These are phyloP conservation scores for Leptinotarsa haldemani DNA, from an alignment of 2,888 invertebrate species.

Conservation along the genomic window DNA sequence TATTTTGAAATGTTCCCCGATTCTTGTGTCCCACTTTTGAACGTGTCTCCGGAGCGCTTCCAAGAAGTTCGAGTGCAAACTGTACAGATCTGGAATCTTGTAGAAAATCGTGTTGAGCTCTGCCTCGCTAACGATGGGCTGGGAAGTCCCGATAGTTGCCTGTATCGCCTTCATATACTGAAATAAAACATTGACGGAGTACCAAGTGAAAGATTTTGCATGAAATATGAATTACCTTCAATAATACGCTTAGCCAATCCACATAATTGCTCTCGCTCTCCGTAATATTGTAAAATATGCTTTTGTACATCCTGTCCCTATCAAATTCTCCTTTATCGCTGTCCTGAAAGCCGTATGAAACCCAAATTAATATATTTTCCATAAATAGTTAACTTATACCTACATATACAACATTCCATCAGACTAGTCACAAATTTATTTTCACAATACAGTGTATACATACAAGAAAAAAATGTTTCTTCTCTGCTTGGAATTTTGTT, in stretches of 20 bases:
- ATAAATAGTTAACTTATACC: too few species aligned
- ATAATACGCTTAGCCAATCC: constrained; percentile 88
- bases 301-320: constrained; percentile 88
- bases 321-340: constrained; percentile 74
- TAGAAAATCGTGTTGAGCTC: constrained; percentile 93
- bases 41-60: constrained; percentile 78
- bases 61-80: constrained; percentile 85
- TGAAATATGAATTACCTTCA: constrained; percentile 73
- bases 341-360: constrained; percentile 50
- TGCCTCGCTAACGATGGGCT: constrained; percentile 88
- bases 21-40: constrained; percentile 80
- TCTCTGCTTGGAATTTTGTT: too few species aligned
- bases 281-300: constrained; percentile 89
- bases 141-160: constrained; percentile 87
- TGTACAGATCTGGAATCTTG: constrained; percentile 89
- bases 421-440: too few species aligned
- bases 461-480: too few species aligned
- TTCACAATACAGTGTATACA: too few species aligned
- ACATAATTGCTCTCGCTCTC: constrained; percentile 93
- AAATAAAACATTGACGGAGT: constrained; percentile 52
- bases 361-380: background rate
- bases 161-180: constrained; percentile 94
- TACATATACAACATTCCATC: too few species aligned
- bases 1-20: constrained; percentile 88
- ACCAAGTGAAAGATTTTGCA: background rate